Conservation (phyloP, 2,113 vertebrate genomes). For the Aramus guarauna region DNA sequence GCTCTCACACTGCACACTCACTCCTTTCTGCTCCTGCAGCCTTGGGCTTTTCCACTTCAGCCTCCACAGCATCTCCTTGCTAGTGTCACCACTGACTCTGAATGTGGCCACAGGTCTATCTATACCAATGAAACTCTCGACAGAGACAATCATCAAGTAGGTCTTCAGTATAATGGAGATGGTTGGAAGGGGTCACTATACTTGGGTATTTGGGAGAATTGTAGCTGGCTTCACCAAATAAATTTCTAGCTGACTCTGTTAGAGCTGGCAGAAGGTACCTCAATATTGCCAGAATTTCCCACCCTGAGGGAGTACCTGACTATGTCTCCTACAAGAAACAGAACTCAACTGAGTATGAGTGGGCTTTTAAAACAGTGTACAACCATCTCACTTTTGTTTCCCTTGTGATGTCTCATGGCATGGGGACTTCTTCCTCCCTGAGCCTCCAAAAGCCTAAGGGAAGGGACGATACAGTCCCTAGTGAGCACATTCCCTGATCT, state of each 20-base stretch:
- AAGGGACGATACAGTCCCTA: neutral
- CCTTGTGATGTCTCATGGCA: neutral
- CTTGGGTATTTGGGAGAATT: neutral
- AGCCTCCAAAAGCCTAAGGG: neutral
- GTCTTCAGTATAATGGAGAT: neutral
- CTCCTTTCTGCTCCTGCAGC: neutral
- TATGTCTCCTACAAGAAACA: neutral
- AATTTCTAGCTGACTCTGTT: neutral
- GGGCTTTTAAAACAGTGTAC: neutral
- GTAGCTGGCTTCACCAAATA: neutral
- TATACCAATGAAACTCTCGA: neutral
- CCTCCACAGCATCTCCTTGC: neutral
- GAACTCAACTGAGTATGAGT: neutral
- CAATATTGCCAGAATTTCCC: neutral
- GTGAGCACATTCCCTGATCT: neutral
- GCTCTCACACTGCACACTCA: rapidly evolving
- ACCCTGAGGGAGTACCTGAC: neutral
- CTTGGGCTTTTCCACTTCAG: neutral
- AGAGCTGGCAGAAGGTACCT: neutral
- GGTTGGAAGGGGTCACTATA: neutral
- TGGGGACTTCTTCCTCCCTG: neutral
- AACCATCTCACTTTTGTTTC: neutral
- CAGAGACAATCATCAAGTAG: neutral
- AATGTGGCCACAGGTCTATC: neutral
- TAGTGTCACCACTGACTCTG: neutral